These are phyloP conservation scores for Carassius carassius DNA, from an alignment of 2,113 vertebrate genomes.

Conservation along the genomic window DNA sequence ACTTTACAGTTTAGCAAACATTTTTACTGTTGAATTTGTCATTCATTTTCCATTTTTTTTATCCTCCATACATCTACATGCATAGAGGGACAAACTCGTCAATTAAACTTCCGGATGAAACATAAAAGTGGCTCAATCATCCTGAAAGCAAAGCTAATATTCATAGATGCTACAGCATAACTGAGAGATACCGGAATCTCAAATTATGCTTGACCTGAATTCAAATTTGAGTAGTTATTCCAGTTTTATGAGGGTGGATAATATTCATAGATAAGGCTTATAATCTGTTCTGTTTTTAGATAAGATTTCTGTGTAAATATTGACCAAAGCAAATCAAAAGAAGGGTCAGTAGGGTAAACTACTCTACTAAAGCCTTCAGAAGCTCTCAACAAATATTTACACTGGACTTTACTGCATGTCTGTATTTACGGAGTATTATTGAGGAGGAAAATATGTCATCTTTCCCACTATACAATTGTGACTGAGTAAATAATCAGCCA, in stretches of 20 bases:
- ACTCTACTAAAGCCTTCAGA: conserved; percentile 56
- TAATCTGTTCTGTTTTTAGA: conserved; percentile 16
- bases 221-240: conserved; percentile 34
- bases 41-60: neutral
- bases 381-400: conserved; percentile 61
- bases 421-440: conserved; percentile 53
- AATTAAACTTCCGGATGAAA: neutral
- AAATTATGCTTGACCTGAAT: neutral
- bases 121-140: neutral
- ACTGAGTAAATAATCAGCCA: conserved; percentile 60
- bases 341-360: neutral
- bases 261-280: conserved; percentile 17
- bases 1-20: neutral
- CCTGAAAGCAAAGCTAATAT: neutral
- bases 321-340: conserved; percentile 34
- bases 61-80: neutral
- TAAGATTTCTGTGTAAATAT: conserved; percentile 37
- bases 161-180: conserved; percentile 2
- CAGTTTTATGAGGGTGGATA: conserved; percentile 30
- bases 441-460: conserved; percentile 52
- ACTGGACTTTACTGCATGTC: conserved; percentile 59
- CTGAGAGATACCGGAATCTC: conserved; percentile 3
- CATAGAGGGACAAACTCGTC: neutral
- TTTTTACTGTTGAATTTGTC: neutral
- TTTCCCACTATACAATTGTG: conserved; percentile 59